Percentiles rank a stretch among this genome's conserved stretches.
Evolutionary conservation across 1,140 invertebrate genomes (phyloP).

Genomic region (Eriocheir sinensis): DNA sequence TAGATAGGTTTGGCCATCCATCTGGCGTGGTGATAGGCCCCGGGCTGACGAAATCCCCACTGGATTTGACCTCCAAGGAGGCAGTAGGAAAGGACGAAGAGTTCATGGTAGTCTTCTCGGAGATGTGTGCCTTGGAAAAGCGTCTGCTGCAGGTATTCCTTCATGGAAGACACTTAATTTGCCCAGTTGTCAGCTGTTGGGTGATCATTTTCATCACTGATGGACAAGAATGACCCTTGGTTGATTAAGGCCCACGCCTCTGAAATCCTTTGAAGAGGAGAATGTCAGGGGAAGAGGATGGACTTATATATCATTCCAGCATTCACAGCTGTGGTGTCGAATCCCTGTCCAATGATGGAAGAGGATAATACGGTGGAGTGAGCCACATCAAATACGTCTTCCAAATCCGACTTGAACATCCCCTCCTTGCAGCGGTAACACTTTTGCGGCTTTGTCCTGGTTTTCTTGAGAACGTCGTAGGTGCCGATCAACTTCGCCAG

Average conservation of each 20-base stretch:
- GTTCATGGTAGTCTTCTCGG: constrained; percentile 10
- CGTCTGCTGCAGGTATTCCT: constrained; percentile 20
- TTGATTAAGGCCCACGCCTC: constrained; percentile 6
- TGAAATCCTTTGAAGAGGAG: constrained; percentile 4
- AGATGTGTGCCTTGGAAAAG: constrained; percentile 9
- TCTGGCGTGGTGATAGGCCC: constrained; percentile 7
- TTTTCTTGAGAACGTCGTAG: constrained; percentile 26
- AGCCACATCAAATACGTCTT: neutral
- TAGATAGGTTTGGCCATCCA: constrained; percentile 20
- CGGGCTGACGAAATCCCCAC: constrained; percentile 8
- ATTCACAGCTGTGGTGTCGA: neutral
- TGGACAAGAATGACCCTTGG: constrained; percentile 22
- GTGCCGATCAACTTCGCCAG: constrained; percentile 37
- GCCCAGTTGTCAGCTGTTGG: constrained; percentile 20
- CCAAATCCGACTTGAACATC: neutral
- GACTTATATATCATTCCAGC: neutral
- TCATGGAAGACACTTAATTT: constrained; percentile 25
- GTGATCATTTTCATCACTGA: constrained; percentile 10
- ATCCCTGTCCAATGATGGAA: constrained; percentile 14
- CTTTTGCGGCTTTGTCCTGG: constrained; percentile 39
- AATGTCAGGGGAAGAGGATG: constrained; percentile 24
- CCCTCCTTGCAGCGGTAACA: constrained; percentile 11
- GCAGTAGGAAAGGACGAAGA: neutral
- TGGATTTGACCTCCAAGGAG: neutral
- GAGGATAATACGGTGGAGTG: neutral